These are phyloP conservation scores for Heliconius eleuchia DNA, from an alignment of 1,140 invertebrate genomes.

Conservation along the genomic window DNA sequence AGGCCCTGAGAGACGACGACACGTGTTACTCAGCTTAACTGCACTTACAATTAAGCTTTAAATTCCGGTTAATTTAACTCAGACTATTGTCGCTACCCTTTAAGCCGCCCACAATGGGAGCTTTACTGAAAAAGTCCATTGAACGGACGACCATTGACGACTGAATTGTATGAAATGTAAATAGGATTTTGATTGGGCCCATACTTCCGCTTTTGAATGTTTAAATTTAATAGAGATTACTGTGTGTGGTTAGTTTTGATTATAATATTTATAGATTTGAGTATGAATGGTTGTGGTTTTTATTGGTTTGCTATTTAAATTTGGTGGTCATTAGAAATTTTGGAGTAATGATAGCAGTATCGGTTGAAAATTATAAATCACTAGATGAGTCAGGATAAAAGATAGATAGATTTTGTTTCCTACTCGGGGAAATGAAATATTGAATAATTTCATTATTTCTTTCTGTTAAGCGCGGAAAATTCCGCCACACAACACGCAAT, in stretches of 20 bases:
- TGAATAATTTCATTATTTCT: no score
- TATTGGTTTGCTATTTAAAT: not conserved
- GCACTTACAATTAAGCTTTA: conserved; percentile 78
- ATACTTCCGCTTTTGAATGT: conserved; percentile 54
- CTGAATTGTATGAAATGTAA: conserved; percentile 56
- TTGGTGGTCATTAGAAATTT: not conserved
- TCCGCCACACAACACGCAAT: no score
- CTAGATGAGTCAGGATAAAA: no score
- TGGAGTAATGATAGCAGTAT: not conserved
- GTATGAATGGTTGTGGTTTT: not conserved
- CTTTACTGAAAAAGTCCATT: conserved; percentile 68
- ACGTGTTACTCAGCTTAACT: conserved; percentile 75
- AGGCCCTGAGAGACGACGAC: conserved; percentile 57
- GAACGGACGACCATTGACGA: conserved; percentile 54
- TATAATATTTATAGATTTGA: conserved; percentile 5
- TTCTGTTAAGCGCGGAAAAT: no score
- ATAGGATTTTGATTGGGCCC: conserved; percentile 53
- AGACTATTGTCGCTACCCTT: conserved; percentile 72
- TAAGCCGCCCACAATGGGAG: conserved; percentile 69
- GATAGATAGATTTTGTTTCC: no score
- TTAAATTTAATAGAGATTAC: conserved; percentile 43
- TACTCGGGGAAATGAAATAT: no score
- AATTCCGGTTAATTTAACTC: conserved; percentile 76
- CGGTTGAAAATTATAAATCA: no score
- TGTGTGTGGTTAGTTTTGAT: conserved; percentile 24